Evolutionary conservation across 2,797 vertebrate genomes (phyloP).

Genomic region (Lophius americanus): DNA sequence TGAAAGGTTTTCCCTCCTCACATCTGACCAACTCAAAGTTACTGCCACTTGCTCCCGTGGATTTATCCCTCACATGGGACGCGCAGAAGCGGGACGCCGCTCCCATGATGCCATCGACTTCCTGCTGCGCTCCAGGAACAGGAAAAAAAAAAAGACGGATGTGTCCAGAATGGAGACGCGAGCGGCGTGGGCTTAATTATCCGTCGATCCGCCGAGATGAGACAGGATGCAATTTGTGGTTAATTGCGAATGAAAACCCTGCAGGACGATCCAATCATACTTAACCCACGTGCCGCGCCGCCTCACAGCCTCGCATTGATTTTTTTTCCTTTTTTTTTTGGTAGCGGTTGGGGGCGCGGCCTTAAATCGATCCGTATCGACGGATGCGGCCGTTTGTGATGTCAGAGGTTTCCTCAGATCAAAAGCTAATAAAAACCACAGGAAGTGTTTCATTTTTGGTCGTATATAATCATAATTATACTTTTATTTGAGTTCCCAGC

Average conservation of each 20-base stretch:
- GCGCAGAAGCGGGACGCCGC: slow-evolving; percentile 8
- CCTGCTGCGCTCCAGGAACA: slow-evolving; percentile 13
- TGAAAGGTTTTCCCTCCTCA: slow-evolving; percentile 46
- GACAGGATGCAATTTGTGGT: slow-evolving; percentile 77
- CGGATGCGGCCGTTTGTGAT: slow-evolving; percentile 51
- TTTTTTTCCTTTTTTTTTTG: slow-evolving; percentile 28
- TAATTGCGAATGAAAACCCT: slow-evolving; percentile 78
- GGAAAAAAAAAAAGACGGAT: slow-evolving; percentile 14
- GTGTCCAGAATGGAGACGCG: slow-evolving; percentile 36
- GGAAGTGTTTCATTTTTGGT: neutral
- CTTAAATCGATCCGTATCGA: slow-evolving; percentile 69
- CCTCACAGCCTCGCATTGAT: slow-evolving; percentile 74
- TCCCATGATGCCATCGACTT: slow-evolving; percentile 54
- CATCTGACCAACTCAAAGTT: slow-evolving; percentile 62
- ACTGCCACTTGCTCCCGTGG: slow-evolving; percentile 50
- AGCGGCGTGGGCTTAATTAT: slow-evolving; percentile 69
- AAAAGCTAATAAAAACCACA: neutral
- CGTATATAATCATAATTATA: neutral
- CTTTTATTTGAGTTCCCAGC: no score
- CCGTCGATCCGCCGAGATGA: slow-evolving; percentile 73
- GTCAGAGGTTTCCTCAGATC: slow-evolving; percentile 11
- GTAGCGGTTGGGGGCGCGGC: slow-evolving; percentile 36
- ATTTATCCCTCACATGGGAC: slow-evolving; percentile 4
- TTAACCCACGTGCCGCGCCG: slow-evolving; percentile 62
- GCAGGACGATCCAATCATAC: slow-evolving; percentile 67